A percentile compares a stretch with the other conserved stretches of the same genome.
These are phyloP conservation scores for Lathamus discolor DNA, from an alignment of 2,113 vertebrate species.

Conservation along the genomic window DNA sequence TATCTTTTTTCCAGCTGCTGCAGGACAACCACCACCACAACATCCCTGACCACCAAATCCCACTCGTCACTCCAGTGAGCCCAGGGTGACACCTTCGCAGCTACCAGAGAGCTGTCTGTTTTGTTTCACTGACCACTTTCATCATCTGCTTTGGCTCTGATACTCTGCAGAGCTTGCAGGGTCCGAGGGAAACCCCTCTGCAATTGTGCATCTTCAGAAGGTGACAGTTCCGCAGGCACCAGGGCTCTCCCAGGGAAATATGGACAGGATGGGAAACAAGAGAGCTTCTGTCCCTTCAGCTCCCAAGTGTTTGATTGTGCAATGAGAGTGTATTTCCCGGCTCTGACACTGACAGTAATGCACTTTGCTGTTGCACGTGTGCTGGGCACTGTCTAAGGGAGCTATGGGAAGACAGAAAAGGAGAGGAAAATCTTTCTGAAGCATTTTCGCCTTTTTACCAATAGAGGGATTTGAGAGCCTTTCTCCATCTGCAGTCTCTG, in stretches of 20 bases:
- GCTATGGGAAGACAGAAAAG: neutral
- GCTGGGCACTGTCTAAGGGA: neutral
- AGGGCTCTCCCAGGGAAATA: neutral
- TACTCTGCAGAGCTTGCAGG: neutral
- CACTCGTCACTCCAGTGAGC: accelerated
- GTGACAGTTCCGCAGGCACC: accelerated
- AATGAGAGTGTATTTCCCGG: neutral
- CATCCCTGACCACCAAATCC: neutral
- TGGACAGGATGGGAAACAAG: neutral
- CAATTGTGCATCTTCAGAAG: accelerated
- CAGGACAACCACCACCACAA: neutral
- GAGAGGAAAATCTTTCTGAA: slow-evolving; percentile 7
- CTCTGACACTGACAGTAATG: neutral
- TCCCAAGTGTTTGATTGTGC: accelerated
- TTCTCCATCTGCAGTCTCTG: slow-evolving; percentile 41
- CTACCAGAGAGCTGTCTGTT: neutral
- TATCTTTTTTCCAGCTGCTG: accelerated
- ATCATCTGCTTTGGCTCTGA: neutral
- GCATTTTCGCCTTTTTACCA: slow-evolving; percentile 66
- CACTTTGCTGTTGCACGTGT: accelerated
- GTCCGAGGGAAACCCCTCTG: accelerated
- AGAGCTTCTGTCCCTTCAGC: accelerated
- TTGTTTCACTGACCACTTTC: neutral
- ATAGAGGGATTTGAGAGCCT: slow-evolving; percentile 69
- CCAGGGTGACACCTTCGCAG: accelerated